Conservation (phyloP, 2,888 invertebrate genomes). For the Calameuta filiformis region DNA sequence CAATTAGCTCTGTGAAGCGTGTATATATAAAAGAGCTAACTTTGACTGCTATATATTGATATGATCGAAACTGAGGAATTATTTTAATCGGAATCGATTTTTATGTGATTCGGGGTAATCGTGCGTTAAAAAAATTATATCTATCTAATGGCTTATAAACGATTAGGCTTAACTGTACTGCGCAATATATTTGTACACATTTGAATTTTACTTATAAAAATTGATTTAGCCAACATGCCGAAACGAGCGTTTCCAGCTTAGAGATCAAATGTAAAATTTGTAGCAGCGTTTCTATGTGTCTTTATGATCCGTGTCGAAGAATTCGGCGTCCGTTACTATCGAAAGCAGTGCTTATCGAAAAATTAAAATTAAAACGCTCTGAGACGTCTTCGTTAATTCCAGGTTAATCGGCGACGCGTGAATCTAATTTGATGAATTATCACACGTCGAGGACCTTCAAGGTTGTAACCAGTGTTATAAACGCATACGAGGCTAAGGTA, state of each 20-base stretch:
- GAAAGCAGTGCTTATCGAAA: background rate
- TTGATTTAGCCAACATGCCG: background rate
- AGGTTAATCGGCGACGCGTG: slow-evolving; percentile 7
- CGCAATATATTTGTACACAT: too few species aligned
- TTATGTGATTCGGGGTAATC: background rate
- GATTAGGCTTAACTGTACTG: background rate
- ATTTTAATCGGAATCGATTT: background rate
- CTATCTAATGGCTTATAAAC: background rate
- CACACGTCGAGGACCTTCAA: slow-evolving; percentile 31
- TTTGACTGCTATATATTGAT: background rate
- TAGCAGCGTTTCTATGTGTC: background rate
- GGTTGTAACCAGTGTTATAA: slow-evolving; percentile 34
- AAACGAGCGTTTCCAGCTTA: background rate
- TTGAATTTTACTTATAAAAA: background rate
- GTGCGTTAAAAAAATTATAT: background rate
- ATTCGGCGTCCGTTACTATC: background rate
- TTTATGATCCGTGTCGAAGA: background rate
- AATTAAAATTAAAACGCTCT: background rate
- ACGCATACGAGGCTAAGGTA: slow-evolving; percentile 49
- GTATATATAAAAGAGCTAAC: background rate
- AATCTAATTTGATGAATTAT: slow-evolving; percentile 34
- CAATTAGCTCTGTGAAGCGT: background rate
- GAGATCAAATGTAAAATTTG: background rate
- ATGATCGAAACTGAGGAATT: background rate
- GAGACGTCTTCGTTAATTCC: background rate